A percentile compares a stretch with the other conserved stretches of the same genome.
These are phyloP conservation scores for Ricordea florida DNA, from an alignment of 92 coral and sea anemone genomes.

Conservation along the genomic window DNA sequence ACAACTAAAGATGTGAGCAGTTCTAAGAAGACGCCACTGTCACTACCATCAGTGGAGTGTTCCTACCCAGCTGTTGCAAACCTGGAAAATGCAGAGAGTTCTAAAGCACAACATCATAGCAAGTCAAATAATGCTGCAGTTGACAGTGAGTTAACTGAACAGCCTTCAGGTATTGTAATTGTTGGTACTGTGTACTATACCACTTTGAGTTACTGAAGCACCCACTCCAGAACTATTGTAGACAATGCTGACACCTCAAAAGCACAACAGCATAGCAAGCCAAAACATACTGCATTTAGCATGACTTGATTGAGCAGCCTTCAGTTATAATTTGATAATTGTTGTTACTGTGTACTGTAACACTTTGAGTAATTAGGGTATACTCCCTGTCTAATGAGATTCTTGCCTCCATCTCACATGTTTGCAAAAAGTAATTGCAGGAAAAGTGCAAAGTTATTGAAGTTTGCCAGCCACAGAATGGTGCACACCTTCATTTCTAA, in stretches of 20 bases:
- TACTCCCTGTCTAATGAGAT: no score
- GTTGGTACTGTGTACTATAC: background rate
- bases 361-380: background rate
- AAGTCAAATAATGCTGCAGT: background rate
- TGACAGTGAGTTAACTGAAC: background rate
- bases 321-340: slow-evolving; percentile 2
- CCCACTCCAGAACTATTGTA: no score
- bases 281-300: background rate
- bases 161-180: slow-evolving; percentile 4
- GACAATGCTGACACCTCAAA: background rate
- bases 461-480: no score
- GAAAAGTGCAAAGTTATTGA: no score
- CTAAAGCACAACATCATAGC: background rate
- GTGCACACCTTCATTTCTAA: no score
- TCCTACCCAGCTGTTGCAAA: background rate
- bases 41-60: background rate
- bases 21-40: no score
- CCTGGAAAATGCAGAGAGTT: background rate
- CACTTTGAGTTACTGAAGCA: background rate
- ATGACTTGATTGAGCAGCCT: background rate
- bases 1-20: no score
- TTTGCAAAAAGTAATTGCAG: no score
- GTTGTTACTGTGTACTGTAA: background rate
- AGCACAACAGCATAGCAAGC: background rate
- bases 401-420: no score